Percentiles rank a stretch among this genome's conserved stretches.
These are phyloP conservation scores for Saccopteryx leptura DNA, from an alignment of 2,113 vertebrate genomes.

Conservation along the genomic window DNA sequence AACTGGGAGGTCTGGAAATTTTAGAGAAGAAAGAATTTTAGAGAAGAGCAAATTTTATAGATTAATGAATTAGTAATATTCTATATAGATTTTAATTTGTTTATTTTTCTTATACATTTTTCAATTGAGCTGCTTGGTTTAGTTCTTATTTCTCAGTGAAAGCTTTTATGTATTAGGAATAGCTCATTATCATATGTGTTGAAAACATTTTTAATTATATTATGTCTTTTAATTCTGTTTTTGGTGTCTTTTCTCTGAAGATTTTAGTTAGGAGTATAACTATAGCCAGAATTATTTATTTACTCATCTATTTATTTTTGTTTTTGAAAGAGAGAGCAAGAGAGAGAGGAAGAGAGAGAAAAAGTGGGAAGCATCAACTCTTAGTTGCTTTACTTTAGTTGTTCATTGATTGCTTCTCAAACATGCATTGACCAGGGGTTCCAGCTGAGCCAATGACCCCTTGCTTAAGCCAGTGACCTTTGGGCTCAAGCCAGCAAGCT, in stretches of 20 bases:
- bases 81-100: background rate
- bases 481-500: too few species aligned
- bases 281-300: background rate
- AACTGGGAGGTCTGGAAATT: background rate
- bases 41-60: background rate
- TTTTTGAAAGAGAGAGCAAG: too few species aligned
- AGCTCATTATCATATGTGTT: background rate
- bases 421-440: too few species aligned
- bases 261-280: background rate
- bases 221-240: background rate
- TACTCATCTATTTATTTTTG: background rate
- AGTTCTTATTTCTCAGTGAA: background rate
- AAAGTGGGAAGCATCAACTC: too few species aligned
- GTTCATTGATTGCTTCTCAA: too few species aligned
- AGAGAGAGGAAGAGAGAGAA: too few species aligned
- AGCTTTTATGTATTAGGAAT: background rate
- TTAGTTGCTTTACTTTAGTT: too few species aligned
- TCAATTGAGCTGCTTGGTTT: background rate
- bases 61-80: background rate
- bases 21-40: conserved; percentile 8
- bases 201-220: background rate
- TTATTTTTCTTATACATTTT: background rate
- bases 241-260: background rate
- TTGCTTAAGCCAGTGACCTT: too few species aligned
- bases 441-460: too few species aligned